Evolutionary conservation across 2,888 invertebrate species (phyloP).

Genomic region (Ectemnius cavifrons): DNA sequence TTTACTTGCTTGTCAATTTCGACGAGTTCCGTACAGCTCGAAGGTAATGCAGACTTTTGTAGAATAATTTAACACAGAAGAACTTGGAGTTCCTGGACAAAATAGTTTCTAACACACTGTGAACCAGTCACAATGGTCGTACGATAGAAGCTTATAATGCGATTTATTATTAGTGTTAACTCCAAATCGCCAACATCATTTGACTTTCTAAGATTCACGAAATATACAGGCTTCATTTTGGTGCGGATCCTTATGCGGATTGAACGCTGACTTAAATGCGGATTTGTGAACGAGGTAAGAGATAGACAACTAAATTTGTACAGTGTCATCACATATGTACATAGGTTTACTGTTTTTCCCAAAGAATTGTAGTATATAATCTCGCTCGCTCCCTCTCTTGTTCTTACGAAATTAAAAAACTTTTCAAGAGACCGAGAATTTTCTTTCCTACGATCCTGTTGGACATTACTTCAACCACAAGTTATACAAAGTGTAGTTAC

Average conservation of each 20-base stretch:
- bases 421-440: too few relatives aligned
- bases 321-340: slow-evolving; percentile 5
- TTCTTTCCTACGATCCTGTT: too few relatives aligned
- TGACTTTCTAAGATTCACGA: slow-evolving; percentile 27
- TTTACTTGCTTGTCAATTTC: slow-evolving; percentile 42
- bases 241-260: too few relatives aligned
- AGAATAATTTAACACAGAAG: slow-evolving; percentile 47
- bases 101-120: slow-evolving; percentile 38
- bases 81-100: slow-evolving; percentile 45
- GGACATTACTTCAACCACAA: too few relatives aligned
- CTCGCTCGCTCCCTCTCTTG: too few relatives aligned
- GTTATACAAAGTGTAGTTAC: too few relatives aligned
- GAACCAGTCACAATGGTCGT: slow-evolving; percentile 55
- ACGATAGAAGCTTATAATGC: slow-evolving; percentile 31
- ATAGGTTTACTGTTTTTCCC: background rate
- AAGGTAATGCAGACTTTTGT: slow-evolving; percentile 52
- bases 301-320: slow-evolving; percentile 34
- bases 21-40: slow-evolving; percentile 38
- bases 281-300: slow-evolving; percentile 27
- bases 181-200: slow-evolving; percentile 37
- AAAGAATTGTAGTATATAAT: slow-evolving; percentile 1
- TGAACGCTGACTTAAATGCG: slow-evolving; percentile 34
- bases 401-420: background rate
- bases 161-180: slow-evolving; percentile 20
- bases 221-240: slow-evolving; percentile 23